Conservation (phyloP, 2,797 vertebrate genomes). For the Calcarius lapponicus region DNA sequence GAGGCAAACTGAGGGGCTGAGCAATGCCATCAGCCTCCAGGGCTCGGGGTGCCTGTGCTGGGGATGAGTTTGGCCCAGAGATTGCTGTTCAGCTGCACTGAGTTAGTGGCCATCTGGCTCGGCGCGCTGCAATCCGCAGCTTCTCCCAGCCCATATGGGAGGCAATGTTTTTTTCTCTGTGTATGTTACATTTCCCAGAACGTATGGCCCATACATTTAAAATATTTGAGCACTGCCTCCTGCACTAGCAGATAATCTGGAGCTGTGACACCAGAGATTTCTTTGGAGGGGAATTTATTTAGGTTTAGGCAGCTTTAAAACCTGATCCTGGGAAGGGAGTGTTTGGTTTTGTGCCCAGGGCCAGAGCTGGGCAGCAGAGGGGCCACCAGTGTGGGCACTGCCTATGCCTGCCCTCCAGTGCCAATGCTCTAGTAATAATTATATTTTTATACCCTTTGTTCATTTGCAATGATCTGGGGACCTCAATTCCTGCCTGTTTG, state of each 20-base stretch:
- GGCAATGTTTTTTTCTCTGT: conserved; percentile 50
- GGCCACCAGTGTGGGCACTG: not conserved
- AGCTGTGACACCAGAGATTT: not conserved
- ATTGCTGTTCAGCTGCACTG: conserved; percentile 45
- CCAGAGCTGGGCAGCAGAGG: not conserved
- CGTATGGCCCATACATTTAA: conserved; percentile 47
- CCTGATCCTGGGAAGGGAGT: not conserved
- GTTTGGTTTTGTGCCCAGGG: not conserved
- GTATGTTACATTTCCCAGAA: conserved; percentile 56
- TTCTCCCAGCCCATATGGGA: conserved; percentile 54
- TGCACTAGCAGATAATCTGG: not conserved
- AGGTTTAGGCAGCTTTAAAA: not conserved
- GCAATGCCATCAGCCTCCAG: not conserved
- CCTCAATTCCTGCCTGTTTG: not conserved
- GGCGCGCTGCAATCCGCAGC: not conserved
- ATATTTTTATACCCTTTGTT: not conserved
- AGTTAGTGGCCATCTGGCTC: conserved; percentile 65
- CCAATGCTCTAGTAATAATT: not conserved
- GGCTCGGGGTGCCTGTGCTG: not conserved
- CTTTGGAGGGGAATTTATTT: not conserved
- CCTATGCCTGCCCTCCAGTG: rapidly evolving
- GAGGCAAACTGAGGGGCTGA: not conserved
- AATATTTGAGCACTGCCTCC: conserved; percentile 39
- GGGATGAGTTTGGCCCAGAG: conserved; percentile 26
- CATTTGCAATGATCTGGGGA: not conserved